A percentile compares a stretch with the other conserved stretches of the same genome.
phyloP scores from a whole-genome alignment of 64 coral and sea anemone species.

The Trachythela sp. region DNA sequence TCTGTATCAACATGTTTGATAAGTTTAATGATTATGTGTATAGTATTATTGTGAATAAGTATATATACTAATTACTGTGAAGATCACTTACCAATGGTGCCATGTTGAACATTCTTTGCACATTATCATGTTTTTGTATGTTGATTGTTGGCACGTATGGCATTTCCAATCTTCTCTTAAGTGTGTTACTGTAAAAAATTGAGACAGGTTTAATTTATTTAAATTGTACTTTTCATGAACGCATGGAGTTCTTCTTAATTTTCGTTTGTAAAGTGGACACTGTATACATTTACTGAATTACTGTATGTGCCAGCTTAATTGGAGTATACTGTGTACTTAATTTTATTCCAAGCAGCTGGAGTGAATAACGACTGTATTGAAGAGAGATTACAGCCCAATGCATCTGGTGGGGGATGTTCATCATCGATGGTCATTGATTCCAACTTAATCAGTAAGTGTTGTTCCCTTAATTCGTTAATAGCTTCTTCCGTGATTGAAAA shows the following conservation, averaged over 20 bases:
- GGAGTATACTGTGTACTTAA: not conserved
- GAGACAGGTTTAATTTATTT: too few species aligned
- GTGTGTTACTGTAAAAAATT: not conserved
- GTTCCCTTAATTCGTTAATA: not conserved
- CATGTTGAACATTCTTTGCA: slow-evolving; percentile 8
- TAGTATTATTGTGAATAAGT: too few species aligned
- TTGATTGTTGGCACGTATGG: slow-evolving; percentile 16
- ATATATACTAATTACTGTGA: not conserved
- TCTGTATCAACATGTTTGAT: too few species aligned
- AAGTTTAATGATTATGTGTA: too few species aligned
- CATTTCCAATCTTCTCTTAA: slow-evolving; percentile 17
- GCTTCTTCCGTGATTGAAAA: not conserved
- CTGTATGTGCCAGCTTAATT: not conserved
- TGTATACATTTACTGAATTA: too few species aligned
- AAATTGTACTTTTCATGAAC: too few species aligned
- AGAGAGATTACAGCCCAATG: slow-evolving; percentile 19
- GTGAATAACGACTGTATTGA: not conserved
- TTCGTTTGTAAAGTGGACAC: not conserved
- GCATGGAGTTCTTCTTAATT: too few species aligned
- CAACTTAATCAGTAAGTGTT: not conserved
- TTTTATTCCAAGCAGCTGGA: slow-evolving; percentile 32
- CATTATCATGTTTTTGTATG: too few species aligned
- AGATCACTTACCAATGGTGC: slow-evolving; percentile 28
- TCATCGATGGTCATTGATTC: slow-evolving; percentile 9
- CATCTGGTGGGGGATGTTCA: slow-evolving; percentile 25